Percentiles rank a stretch among this genome's conserved stretches.
These are phyloP conservation scores for Ctenomys sociabilis DNA, from an alignment of 2,113 vertebrate genomes.

Conservation along the genomic window DNA sequence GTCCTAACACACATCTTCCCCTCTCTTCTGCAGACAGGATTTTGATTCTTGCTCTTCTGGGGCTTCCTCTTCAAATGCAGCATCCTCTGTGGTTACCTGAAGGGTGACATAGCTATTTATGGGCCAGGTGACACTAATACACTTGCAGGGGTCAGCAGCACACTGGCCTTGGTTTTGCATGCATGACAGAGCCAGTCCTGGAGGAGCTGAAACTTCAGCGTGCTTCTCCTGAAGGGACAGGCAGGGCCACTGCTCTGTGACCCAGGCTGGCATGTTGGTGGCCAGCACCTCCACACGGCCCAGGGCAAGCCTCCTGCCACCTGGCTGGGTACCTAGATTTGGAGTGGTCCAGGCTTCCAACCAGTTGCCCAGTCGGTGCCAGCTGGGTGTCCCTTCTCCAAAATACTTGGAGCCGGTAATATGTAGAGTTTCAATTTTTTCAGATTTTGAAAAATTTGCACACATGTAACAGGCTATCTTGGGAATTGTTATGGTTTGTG, in stretches of 20 bases:
- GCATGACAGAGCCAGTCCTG: neutral
- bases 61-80: neutral
- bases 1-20: neutral
- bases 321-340: neutral
- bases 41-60: neutral
- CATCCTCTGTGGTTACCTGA: neutral
- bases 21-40: neutral
- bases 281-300: neutral
- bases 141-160: neutral
- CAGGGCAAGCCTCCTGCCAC: neutral
- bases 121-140: neutral
- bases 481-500: no score
- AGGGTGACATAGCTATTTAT: neutral
- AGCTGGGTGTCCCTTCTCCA: neutral
- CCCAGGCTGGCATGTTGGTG: neutral
- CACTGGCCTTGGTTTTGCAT: neutral
- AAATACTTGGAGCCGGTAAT: neutral
- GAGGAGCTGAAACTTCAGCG: neutral
- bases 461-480: neutral
- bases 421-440: neutral
- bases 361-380: neutral
- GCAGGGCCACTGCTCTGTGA: neutral
- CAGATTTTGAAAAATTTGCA: neutral
- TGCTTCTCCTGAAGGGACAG: neutral
- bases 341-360: neutral